phyloP scores from a whole-genome alignment of 2,888 invertebrate species.

The Oligia latruncula region DNA sequence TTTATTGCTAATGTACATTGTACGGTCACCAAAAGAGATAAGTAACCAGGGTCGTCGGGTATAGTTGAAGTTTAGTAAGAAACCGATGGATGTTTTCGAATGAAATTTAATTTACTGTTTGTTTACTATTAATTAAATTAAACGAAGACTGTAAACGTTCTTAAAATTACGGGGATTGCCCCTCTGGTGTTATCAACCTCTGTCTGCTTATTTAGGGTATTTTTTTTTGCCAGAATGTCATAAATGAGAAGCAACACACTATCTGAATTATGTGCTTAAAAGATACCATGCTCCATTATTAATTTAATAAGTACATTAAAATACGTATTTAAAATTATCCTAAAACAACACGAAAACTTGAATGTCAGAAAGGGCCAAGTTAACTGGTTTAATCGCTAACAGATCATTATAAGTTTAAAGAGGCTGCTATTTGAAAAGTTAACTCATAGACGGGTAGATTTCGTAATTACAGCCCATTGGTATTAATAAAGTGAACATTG shows the following conservation, averaged over 20 bases:
- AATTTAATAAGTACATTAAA: background rate
- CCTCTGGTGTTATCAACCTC: too few relatives aligned
- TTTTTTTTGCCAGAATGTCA: background rate
- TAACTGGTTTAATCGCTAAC: conserved; percentile 33
- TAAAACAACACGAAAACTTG: conserved; percentile 41
- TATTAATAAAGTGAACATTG: conserved; percentile 8
- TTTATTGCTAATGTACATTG: background rate
- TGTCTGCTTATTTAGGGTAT: background rate
- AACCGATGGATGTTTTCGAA: too few relatives aligned
- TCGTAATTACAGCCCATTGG: conserved; percentile 27
- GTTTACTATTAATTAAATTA: too few relatives aligned
- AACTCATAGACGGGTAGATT: conserved; percentile 24
- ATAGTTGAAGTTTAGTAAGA: too few relatives aligned
- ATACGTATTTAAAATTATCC: conserved; percentile 6
- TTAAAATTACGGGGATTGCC: too few relatives aligned
- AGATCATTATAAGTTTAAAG: conserved; percentile 60
- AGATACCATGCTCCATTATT: too few relatives aligned
- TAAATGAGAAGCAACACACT: background rate
- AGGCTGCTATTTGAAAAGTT: conserved; percentile 52
- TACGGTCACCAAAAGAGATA: too few relatives aligned
- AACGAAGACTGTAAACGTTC: too few relatives aligned
- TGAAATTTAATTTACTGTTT: too few relatives aligned
- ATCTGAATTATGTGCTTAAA: background rate
- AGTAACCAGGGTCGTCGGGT: too few relatives aligned
- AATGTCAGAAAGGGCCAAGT: conserved; percentile 12